Percentiles rank a stretch among this genome's conserved stretches.
These are phyloP conservation scores for Branchellion lobata DNA, from an alignment of 2,888 invertebrate genomes.

Conservation along the genomic window DNA sequence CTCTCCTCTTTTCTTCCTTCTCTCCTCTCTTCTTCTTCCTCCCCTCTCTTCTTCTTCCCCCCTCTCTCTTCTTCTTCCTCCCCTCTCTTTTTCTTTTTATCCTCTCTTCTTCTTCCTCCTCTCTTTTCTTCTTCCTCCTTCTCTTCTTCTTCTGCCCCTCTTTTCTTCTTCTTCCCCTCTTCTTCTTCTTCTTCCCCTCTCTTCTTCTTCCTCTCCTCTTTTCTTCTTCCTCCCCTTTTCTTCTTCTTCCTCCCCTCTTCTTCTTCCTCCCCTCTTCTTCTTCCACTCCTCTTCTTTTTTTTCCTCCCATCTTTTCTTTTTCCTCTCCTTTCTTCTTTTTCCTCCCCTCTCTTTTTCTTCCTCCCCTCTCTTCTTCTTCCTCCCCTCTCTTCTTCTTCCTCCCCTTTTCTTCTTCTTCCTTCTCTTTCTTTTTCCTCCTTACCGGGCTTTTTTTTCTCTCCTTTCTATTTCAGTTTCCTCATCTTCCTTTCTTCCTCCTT, in stretches of 20 bases:
- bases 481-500: background rate
- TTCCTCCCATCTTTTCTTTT: background rate
- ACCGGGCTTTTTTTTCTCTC: background rate
- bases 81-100: too few relatives aligned
- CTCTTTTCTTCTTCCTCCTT: background rate
- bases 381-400: background rate
- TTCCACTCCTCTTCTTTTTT: background rate
- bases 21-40: background rate
- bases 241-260: background rate
- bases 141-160: background rate
- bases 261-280: background rate
- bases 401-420: background rate
- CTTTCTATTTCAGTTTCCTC: background rate
- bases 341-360: background rate
- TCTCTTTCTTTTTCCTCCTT: background rate
- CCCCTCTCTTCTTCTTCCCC: background rate
- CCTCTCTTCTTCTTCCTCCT: background rate
- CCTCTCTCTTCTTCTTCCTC: background rate
- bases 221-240: too few relatives aligned
- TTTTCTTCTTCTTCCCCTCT: background rate
- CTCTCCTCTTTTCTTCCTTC: background rate
- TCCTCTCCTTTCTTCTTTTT: background rate
- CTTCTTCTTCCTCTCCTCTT: background rate
- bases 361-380: background rate
- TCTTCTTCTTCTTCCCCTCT: background rate